A percentile compares a stretch with the other conserved stretches of the same genome.
Conservation (phyloP, 2,888 invertebrate species). For the Leptinotarsa haldemani region DNA sequence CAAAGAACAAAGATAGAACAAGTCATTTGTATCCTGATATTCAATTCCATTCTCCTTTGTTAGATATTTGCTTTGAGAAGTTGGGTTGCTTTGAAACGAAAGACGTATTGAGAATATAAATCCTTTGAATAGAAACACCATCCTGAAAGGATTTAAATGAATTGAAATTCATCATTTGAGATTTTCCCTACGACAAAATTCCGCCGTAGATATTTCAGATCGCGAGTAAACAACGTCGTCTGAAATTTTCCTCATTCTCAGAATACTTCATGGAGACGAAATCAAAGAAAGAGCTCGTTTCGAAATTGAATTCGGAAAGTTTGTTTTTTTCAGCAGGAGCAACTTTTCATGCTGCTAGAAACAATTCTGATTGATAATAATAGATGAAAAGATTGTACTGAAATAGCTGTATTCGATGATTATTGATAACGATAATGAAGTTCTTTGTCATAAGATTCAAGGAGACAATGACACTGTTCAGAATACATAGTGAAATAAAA, state of each 20-base stretch:
- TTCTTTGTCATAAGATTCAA: too few species aligned
- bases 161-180: conserved; percentile 4
- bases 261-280: background rate
- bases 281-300: background rate
- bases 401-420: too few species aligned
- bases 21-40: conserved; percentile 13
- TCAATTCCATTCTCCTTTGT: conserved; percentile 8
- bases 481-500: too few species aligned
- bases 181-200: background rate
- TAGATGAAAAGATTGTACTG: too few species aligned
- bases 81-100: conserved; percentile 4
- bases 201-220: background rate
- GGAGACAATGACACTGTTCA: too few species aligned
- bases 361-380: too few species aligned
- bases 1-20: conserved; percentile 15
- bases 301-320: too few species aligned
- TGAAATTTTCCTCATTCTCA: background rate
- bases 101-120: conserved; percentile 3
- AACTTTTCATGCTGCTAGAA: too few species aligned
- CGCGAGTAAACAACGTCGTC: background rate
- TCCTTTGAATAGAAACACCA: conserved; percentile 11
- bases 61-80: conserved; percentile 3
- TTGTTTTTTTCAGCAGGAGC: too few species aligned
- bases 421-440: too few species aligned
- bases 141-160: background rate